Conservation (phyloP, 2,797 vertebrate species). For the Sphenopsis melanotis region DNA sequence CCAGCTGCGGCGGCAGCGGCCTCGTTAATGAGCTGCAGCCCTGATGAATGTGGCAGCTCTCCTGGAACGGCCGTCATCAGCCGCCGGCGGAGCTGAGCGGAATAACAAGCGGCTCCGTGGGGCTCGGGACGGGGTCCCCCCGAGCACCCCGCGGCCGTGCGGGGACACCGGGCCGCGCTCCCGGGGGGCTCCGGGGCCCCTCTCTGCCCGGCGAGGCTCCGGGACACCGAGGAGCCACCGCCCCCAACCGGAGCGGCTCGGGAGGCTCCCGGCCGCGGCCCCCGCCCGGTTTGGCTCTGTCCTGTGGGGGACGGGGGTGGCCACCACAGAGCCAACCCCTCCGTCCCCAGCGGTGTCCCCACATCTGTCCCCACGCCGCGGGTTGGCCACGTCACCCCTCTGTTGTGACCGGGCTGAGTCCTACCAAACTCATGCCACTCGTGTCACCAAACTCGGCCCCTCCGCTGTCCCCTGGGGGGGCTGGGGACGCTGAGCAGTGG, state of each 20-base stretch:
- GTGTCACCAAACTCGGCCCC: neutral
- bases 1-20: conserved; percentile 44
- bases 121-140: neutral
- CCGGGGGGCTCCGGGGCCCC: neutral
- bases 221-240: accelerated
- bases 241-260: accelerated
- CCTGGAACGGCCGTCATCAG: conserved; percentile 27
- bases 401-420: neutral
- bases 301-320: accelerated
- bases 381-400: accelerated
- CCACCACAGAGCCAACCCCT: accelerated
- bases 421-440: neutral
- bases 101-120: conserved; percentile 15
- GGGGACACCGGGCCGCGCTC: accelerated
- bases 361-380: accelerated
- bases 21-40: neutral
- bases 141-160: accelerated
- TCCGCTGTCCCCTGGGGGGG: neutral
- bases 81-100: neutral
- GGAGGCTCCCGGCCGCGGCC: accelerated
- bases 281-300: neutral
- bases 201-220: neutral
- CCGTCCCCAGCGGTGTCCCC: neutral
- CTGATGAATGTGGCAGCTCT: conserved; percentile 50
- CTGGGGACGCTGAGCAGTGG: accelerated